Evolutionary conservation across 2,113 vertebrate species (phyloP).

Genomic region (Capreolus pygargus): DNA sequence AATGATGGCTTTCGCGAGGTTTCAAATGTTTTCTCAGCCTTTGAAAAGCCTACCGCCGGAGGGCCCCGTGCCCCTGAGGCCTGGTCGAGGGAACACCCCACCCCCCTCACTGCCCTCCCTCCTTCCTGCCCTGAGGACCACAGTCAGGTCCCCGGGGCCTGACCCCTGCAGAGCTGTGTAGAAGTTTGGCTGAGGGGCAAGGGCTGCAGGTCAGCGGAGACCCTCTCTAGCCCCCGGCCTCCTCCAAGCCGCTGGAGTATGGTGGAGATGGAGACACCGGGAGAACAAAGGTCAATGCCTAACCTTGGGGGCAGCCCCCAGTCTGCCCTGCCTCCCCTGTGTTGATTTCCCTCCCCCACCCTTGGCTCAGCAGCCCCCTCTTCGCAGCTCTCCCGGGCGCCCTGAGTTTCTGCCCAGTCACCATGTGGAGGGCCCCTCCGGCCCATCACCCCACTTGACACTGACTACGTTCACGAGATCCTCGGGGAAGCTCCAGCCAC

Average conservation of each 20-base stretch:
- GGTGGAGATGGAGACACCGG: not conserved
- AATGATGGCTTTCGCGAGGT: not conserved
- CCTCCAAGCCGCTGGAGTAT: not conserved
- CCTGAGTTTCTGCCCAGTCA: not conserved
- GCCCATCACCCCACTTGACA: not conserved
- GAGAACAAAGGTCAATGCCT: not conserved
- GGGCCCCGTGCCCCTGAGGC: rapidly evolving
- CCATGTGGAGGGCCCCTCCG: no score
- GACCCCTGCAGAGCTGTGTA: not conserved
- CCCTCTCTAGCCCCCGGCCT: not conserved
- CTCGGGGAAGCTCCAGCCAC: not conserved
- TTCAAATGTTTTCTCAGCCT: not conserved
- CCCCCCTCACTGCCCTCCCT: not conserved
- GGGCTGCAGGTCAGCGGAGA: not conserved
- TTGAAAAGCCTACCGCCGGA: not conserved
- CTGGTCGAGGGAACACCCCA: not conserved
- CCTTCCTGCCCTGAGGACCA: not conserved
- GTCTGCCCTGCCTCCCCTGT: no score
- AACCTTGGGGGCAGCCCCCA: not conserved
- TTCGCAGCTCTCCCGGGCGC: not conserved
- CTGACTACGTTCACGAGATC: rapidly evolving
- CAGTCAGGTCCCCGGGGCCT: not conserved
- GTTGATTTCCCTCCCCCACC: not conserved
- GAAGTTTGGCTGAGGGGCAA: not conserved
- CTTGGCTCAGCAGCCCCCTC: no score